phyloP scores from a whole-genome alignment of 35 echinoderm and acorn worm genomes.

The Ptychodera flava region DNA sequence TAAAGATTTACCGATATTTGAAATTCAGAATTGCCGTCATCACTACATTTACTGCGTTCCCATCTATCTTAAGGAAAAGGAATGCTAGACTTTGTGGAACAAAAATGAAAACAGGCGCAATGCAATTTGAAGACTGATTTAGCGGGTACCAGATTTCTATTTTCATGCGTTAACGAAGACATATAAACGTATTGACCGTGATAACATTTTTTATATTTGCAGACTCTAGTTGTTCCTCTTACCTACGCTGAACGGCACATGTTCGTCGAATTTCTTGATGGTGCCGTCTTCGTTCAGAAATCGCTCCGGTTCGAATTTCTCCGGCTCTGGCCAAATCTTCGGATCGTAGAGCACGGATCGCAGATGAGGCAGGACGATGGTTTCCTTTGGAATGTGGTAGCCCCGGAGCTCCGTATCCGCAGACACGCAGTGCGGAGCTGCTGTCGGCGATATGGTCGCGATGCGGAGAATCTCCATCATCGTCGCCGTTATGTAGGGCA shows the following conservation, averaged over 20 bases:
- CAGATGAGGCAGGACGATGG: constrained; percentile 2
- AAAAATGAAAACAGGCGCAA: no score
- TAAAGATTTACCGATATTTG: no score
- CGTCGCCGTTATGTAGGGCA: constrained; percentile 57
- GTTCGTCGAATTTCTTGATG: neutral
- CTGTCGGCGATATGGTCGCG: neutral
- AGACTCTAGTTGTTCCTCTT: no score
- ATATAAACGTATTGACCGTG: no score
- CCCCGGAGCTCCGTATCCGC: neutral
- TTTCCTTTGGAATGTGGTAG: constrained; percentile 19
- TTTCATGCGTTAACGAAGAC: no score
- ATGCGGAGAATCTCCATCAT: constrained; percentile 5
- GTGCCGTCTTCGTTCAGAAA: neutral
- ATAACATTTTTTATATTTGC: no score
- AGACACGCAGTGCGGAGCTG: constrained; percentile 7
- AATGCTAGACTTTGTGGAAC: no score
- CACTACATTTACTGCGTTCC: no score
- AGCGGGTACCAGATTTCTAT: no score
- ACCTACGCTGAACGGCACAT: neutral
- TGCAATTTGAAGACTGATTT: no score
- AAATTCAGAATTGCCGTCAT: no score
- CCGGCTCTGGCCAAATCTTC: neutral
- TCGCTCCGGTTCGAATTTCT: neutral
- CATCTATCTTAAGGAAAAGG: no score
- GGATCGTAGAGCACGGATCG: constrained; percentile 17